phyloP scores from a whole-genome alignment of 2,113 vertebrate species.

The Nymphicus hollandicus region DNA sequence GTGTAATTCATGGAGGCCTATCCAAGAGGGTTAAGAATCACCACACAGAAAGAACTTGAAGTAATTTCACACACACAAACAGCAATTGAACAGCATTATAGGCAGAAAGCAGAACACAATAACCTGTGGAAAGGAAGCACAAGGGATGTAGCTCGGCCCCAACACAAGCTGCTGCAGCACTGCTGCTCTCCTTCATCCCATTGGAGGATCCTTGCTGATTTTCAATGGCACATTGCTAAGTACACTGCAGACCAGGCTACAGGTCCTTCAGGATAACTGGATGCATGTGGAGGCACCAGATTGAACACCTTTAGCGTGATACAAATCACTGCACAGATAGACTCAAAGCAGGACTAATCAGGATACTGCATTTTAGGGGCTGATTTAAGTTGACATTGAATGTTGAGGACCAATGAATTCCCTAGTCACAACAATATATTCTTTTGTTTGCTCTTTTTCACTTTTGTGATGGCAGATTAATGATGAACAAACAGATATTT shows the following conservation, averaged over 20 bases:
- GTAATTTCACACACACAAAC: not conserved
- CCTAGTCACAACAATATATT: not conserved
- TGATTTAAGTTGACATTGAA: not conserved
- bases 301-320: too few species aligned
- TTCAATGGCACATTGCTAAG: not conserved
- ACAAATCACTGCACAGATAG: not conserved
- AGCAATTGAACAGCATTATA: not conserved
- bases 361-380: not conserved
- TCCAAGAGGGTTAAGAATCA: not conserved
- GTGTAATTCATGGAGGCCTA: rapidly evolving
- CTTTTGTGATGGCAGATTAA: not conserved
- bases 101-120: rapidly evolving
- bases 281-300: not conserved
- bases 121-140: rapidly evolving
- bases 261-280: too few species aligned
- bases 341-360: not conserved
- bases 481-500: not conserved
- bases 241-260: too few species aligned
- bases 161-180: rapidly evolving
- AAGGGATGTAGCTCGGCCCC: rapidly evolving
- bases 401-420: rapidly evolving
- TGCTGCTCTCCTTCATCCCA: not conserved
- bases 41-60: not conserved
- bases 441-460: not conserved
- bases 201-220: not conserved